Percentiles rank a stretch among this genome's conserved stretches.
Conservation (phyloP, 2,797 vertebrate species). For the Lemur catta region DNA sequence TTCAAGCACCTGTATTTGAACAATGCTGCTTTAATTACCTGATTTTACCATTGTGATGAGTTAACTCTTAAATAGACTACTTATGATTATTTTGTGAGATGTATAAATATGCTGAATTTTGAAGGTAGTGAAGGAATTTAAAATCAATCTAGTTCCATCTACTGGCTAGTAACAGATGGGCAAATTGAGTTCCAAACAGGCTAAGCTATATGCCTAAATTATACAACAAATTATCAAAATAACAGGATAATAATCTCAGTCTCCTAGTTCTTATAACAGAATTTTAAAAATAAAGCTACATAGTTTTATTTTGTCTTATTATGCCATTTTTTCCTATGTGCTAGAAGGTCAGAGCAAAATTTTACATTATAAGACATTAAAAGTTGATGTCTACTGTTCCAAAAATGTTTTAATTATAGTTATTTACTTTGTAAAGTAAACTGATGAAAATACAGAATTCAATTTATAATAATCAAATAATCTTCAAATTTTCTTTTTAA, state of each 20-base stretch:
- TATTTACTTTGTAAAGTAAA: not conserved
- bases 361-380: not conserved
- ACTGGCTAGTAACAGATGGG: conserved; percentile 35
- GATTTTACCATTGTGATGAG: not conserved
- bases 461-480: not conserved
- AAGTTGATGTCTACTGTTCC: not conserved
- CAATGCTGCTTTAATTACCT: not conserved
- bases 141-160: conserved; percentile 45
- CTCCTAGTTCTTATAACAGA: not conserved
- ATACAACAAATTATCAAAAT: conserved; percentile 37
- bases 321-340: not conserved
- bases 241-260: not conserved
- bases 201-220: conserved; percentile 50
- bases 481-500: not conserved
- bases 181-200: conserved; percentile 44
- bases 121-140: conserved; percentile 17
- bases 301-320: not conserved
- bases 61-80: not conserved
- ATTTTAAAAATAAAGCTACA: conserved; percentile 5
- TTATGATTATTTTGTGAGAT: not conserved
- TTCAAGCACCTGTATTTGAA: not conserved
- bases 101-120: not conserved
- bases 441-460: not conserved
- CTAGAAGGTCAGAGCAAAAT: not conserved
- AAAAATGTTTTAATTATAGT: not conserved